Evolutionary conservation across 1,140 invertebrate genomes (phyloP), one percentile per base, ranked within the genome.

Genomic region (Lasioglossum albipes): DNA sequence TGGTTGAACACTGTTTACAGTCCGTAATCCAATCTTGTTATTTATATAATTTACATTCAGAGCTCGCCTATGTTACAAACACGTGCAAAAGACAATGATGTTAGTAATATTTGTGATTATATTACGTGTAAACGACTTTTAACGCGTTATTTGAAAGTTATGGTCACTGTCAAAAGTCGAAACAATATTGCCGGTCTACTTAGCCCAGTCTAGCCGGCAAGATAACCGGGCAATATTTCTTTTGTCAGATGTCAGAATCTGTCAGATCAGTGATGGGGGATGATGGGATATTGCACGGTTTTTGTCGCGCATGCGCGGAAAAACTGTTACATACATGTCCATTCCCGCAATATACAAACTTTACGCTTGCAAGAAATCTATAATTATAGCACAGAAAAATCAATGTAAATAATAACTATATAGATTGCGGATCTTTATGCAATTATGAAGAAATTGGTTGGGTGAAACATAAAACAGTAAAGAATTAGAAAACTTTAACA

Each of bases 371-470:
- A 61, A 69, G 5, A 42, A 57, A 42, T 20, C 22, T 22, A 59
- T 59, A 69, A 76, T 69, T 16, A 69, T n/a, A 75, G 18, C 7
- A 20, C 10, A 27, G 27, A 41, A 59, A 59, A 27, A 49, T 41
- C 36, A 36, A 36, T 71, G 70, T 52, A n/a, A n/a, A n/a, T n/a
- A 49, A 22, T 31, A 62, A 49, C 41, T 27, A 27, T 1, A 27
- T 27, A 27, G 27, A 27, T 1, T 27, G 27, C 27, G 27, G 27
- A 27, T 27, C 27, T 27, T 27, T 27, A 27, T 27, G 27, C 27
- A 27, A 27, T 27, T 27, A 27, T 27, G 27, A 27, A 27, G 27
- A 27, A 27, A 27, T 27, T 27, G 27, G 0, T 27, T 27, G 27
- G 27, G 27, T 27, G 27, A 27, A 27, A 27, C 27, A 27, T 27